Base-by-base conservation (phyloP, 2,888 invertebrate genomes). In the Callosobruchus maculatus region DNA sequence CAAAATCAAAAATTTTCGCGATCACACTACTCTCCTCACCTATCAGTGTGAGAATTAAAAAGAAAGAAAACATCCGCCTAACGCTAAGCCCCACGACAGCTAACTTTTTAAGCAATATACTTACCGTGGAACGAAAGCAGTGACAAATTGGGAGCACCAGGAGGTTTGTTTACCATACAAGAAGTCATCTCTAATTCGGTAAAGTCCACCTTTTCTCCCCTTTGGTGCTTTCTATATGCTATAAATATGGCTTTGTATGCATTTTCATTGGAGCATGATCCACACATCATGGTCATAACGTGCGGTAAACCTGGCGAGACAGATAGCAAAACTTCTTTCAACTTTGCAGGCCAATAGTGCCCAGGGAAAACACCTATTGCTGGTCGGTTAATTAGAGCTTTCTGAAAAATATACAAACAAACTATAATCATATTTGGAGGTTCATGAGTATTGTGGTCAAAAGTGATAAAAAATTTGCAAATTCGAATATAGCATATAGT, bases 181-280 rank as follows among this genome's bases (percentile, higher is more conserved):
- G 94, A 92, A 22, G 91, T 88, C 80, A 94, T 89, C 85, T 99
- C 98, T 79, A 94, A 93, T 30, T 91, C 88, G 0, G 93, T 92
- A 81, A 95, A 95, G 2, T 90, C 88, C 0, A 91, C 87, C 21
- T 90, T 89, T 71, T 91, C 92, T 0, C 95, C 94, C 71, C 99
- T 90, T 84, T 93, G 88, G 76, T 91, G 93, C 30, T 90, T 91
- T 77, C 91, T 91, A 84, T 97, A 96, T 90, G 94, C 92, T 83
- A 99, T 94, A 84, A 98, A 98, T 68, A 96, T 94, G 68, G 94
- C 93, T 88, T 99, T 99, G 85, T 92, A 96, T 0, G 98, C 97
- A 87, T 99, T 99, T 88, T 99, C 99, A 85, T 98, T 97, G 0
- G 99, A 97, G 82, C 98, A 99, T 0, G 98, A 96, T 0, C 97